A percentile compares a stretch with the other conserved stretches of the same genome.
Conservation (phyloP, 1,140 invertebrate genomes). For the Rhopalosiphum padi region DNA sequence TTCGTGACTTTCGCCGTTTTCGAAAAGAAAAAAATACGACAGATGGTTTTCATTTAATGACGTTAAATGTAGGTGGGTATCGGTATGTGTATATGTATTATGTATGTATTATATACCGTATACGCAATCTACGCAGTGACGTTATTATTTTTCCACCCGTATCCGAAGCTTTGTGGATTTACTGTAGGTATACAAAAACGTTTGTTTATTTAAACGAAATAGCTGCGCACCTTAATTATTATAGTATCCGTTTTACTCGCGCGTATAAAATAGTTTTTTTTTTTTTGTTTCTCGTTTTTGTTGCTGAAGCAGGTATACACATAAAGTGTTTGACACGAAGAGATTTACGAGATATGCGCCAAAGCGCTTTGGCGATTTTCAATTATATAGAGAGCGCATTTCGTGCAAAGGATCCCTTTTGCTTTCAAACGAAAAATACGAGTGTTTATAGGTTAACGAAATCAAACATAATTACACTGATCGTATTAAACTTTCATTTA, state of each 20-base stretch:
- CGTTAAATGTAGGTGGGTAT: not conserved
- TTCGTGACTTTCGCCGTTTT: not conserved
- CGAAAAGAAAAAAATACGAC: not conserved
- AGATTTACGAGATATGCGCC: not conserved
- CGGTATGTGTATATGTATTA: not conserved
- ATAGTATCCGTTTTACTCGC: not conserved
- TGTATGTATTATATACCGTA: not conserved
- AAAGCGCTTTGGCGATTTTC: not conserved
- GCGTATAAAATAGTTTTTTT: not conserved
- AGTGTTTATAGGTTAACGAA: not conserved
- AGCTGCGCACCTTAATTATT: not conserved
- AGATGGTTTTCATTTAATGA: not conserved
- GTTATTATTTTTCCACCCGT: conserved; percentile 5
- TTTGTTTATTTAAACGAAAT: conserved; percentile 19
- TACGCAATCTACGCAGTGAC: not conserved
- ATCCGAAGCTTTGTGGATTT: not conserved
- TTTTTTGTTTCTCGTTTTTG: not conserved
- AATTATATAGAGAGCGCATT: not conserved
- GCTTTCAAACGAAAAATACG: not conserved
- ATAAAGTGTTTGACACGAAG: not conserved
- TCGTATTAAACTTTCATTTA: not conserved
- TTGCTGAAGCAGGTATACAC: not conserved
- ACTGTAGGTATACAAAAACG: not conserved
- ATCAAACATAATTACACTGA: not conserved
- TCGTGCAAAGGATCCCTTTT: not conserved